These are phyloP conservation scores for Caenorhabditis angaria DNA, from an alignment of 2,888 invertebrate species.

Conservation along the genomic window DNA sequence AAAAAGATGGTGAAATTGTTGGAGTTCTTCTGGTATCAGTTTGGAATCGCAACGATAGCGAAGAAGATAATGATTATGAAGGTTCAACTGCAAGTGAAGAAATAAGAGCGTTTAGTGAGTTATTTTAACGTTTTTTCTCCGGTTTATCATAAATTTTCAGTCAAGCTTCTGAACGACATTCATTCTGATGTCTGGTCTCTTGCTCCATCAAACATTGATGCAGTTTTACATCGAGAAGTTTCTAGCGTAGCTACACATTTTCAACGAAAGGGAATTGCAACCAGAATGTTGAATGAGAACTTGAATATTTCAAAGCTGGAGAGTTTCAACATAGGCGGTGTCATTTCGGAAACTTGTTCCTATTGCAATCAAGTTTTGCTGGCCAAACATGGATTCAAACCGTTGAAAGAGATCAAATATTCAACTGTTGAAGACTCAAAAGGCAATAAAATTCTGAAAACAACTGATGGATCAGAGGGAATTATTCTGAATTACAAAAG, in stretches of 20 bases:
- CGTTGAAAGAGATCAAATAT: slow-evolving; percentile 14
- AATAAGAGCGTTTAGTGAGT: neutral
- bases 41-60: neutral
- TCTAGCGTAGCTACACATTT: slow-evolving; percentile 17
- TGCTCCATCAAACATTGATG: slow-evolving; percentile 14
- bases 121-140: too few species aligned
- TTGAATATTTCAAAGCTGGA: slow-evolving; percentile 9
- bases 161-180: slow-evolving; percentile 23
- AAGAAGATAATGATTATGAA: slow-evolving; percentile 24
- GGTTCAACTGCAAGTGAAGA: neutral
- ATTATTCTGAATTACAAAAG: slow-evolving; percentile 28
- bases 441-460: slow-evolving; percentile 12
- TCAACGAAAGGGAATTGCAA: slow-evolving; percentile 31
- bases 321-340: slow-evolving; percentile 19
- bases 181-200: slow-evolving; percentile 32
- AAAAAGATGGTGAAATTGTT: neutral
- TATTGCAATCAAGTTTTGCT: slow-evolving; percentile 27
- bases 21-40: neutral
- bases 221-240: slow-evolving; percentile 32
- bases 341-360: slow-evolving; percentile 36
- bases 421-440: neutral
- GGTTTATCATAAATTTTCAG: slow-evolving; percentile 8
- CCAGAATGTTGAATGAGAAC: slow-evolving; percentile 21
- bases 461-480: slow-evolving; percentile 29
- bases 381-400: slow-evolving; percentile 30